phyloP scores from a whole-genome alignment of 2,113 vertebrate species.

The Tupaia tana region DNA sequence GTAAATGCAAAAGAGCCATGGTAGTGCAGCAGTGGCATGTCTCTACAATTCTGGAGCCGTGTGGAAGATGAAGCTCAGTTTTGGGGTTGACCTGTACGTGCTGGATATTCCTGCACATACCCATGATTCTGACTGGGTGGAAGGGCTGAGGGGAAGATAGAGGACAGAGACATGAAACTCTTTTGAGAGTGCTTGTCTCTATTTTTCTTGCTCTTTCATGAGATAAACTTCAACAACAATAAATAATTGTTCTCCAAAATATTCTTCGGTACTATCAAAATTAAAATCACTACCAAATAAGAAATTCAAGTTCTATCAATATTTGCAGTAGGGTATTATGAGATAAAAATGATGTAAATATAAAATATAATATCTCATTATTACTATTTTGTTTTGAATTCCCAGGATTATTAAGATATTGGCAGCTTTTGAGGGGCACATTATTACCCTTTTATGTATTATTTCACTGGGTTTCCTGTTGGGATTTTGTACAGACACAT shows the following conservation, averaged over 20 bases:
- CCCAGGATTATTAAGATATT: not conserved
- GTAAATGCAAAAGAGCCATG: not conserved
- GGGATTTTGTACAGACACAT: not conserved
- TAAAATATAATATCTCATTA: not conserved
- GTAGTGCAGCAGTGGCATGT: no score
- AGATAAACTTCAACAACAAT: no score
- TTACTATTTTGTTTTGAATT: not conserved
- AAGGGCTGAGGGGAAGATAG: no score
- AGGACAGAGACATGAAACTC: no score
- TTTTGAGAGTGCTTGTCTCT: no score
- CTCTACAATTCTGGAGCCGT: no score
- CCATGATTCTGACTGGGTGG: no score
- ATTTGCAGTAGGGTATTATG: not conserved
- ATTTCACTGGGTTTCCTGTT: not conserved
- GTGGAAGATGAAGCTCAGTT: no score
- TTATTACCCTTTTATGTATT: not conserved
- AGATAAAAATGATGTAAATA: not conserved
- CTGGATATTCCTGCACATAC: no score
- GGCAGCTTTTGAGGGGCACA: not conserved
- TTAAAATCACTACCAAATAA: not conserved
- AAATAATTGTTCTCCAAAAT: not conserved
- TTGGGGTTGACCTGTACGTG: no score
- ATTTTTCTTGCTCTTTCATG: no score
- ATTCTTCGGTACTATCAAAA: not conserved
- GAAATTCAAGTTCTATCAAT: not conserved